Evolutionary conservation across 2,113 vertebrate species (phyloP), one percentile per base, ranked within the genome.

Genomic region (Prionailurus bengalensis): DNA sequence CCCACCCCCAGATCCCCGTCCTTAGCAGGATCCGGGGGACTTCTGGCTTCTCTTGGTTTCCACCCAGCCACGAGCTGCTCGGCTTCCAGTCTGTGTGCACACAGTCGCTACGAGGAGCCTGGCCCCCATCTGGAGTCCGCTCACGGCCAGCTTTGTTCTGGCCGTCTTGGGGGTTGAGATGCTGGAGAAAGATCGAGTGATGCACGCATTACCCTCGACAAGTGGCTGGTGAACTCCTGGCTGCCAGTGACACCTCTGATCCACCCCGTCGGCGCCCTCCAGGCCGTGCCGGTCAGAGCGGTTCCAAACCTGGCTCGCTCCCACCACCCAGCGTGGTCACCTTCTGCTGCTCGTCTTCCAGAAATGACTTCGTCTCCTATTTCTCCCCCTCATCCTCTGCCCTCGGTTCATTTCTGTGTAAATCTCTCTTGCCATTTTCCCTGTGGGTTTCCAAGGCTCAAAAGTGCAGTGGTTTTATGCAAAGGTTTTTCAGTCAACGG

Each of bases 31-130:
- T 73, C 16, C 9, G 0, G 36, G 36, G 23, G 19, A 27, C 76
- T 25, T 33, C 27, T 25, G 15, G 9, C 58, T 31, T n/a, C 19
- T 65, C 68, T 55, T 19, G 55, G 27, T 58, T 93, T n/a, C 95
- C n/a, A 61, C 10, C 23, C 11, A 89, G 53, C 70, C 11, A 27
- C 1, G 1, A 25, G 0, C 11, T 3, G 4, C 48, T 36, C 1
- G 1, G 31, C n/a, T 68, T 70, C 63, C 9, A 5, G 21, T 21
- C 21, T 45, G 7, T 7, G 16, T n/a, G 48, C n/a, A 63, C 14
- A 2, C 11, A 11, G 7, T 63, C 4, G n/a, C 5, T 3, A 33
- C 4, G 1, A 4, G 1, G 13, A 55, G 61, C 65, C 25, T 17
- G 5, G 36, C 29, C 29, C 92, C 58, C 19, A 31, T 16, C 2